Percentiles rank a stretch among this genome's conserved stretches.
These are phyloP conservation scores for Syngnathus typhle DNA, from an alignment of 2,113 vertebrate genomes.

Conservation along the genomic window DNA sequence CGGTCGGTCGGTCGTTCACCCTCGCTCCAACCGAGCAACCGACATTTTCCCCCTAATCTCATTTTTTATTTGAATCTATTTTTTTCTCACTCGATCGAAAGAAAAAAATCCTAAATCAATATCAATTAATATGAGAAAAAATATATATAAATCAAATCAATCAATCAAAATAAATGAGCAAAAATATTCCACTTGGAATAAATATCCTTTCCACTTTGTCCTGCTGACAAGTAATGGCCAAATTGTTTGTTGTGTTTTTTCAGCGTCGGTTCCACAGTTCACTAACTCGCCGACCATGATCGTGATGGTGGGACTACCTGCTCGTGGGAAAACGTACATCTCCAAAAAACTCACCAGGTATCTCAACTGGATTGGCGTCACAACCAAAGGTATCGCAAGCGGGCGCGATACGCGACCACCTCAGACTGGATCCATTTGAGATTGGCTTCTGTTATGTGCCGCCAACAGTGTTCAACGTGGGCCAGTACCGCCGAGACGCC, in stretches of 20 bases:
- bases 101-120: neutral
- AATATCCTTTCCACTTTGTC: no score
- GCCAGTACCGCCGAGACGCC: slow-evolving; percentile 83
- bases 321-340: slow-evolving; percentile 87
- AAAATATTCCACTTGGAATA: neutral
- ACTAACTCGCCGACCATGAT: slow-evolving; percentile 89
- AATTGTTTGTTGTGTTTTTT: slow-evolving; percentile 23
- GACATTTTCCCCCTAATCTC: neutral
- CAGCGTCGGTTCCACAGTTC: slow-evolving; percentile 85
- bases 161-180: neutral
- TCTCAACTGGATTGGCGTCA: slow-evolving; percentile 87
- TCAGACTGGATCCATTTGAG: no score
- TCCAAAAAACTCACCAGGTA: slow-evolving; percentile 86
- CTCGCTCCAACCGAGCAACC: neutral
- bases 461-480: slow-evolving; percentile 81
- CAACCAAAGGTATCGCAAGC: slow-evolving; percentile 75
- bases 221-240: no score
- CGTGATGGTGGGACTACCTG: slow-evolving; percentile 85
- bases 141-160: neutral
- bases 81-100: neutral
- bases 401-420: no score
- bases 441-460: neutral
- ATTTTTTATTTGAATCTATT: neutral
- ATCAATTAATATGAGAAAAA: neutral
- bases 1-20: no score